Evolutionary conservation across 1,140 invertebrate species (phyloP).

Genomic region (Araneus ventricosus): DNA sequence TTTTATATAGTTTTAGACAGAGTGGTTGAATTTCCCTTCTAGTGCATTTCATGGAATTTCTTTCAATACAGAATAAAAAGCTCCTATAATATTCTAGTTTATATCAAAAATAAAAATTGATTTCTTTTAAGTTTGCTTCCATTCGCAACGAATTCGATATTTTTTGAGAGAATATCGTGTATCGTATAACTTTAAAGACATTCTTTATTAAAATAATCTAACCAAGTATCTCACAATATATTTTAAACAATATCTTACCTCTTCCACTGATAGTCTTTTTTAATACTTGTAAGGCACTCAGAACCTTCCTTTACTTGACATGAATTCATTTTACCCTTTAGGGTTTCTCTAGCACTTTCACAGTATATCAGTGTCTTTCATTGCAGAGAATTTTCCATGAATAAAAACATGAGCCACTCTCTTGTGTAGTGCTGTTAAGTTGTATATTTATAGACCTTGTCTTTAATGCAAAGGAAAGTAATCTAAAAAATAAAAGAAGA

Average conservation of each 20-base stretch:
- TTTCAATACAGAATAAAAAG: too few relatives aligned
- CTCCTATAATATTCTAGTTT: too few relatives aligned
- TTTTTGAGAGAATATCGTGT: too few relatives aligned
- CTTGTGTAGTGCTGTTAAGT: slow-evolving; percentile 28
- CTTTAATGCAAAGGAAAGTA: slow-evolving; percentile 34
- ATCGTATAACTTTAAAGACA: too few relatives aligned
- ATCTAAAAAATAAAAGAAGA: slow-evolving; percentile 25
- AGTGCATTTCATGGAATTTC: too few relatives aligned
- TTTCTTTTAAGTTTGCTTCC: too few relatives aligned
- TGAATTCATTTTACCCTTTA: slow-evolving; percentile 13
- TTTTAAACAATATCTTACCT: slow-evolving; percentile 1
- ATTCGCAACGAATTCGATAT: too few relatives aligned
- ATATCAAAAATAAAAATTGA: too few relatives aligned
- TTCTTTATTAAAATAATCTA: background rate
- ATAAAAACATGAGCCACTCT: slow-evolving; percentile 53
- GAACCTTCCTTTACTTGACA: slow-evolving; percentile 10
- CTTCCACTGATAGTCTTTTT: background rate
- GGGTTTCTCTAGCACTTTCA: background rate
- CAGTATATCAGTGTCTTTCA: slow-evolving; percentile 48
- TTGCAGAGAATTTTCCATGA: slow-evolving; percentile 38
- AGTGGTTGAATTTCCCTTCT: too few relatives aligned
- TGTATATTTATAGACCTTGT: slow-evolving; percentile 19
- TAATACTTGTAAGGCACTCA: background rate
- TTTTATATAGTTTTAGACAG: too few relatives aligned
- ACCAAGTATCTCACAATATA: background rate